Base-by-base conservation (phyloP, 1,140 invertebrate genomes). In the Pseudomyrmex concolor region DNA sequence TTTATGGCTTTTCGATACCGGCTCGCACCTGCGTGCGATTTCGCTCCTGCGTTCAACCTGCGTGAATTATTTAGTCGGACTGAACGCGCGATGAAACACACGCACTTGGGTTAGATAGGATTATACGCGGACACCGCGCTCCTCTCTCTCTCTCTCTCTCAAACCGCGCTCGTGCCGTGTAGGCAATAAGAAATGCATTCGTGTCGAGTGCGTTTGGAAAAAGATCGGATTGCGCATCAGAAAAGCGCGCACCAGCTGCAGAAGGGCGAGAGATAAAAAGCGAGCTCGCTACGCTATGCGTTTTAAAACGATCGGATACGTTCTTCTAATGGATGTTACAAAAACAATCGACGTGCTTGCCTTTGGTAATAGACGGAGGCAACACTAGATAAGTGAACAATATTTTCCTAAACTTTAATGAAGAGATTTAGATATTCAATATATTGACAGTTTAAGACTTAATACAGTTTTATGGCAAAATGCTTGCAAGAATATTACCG, bases 1-100 rank as follows among this genome's bases (percentile, higher is more conserved):
- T 84, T 86, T 86, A 86, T 86, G 74, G 82, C 67, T 86, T 86
- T 86, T 72, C 85, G 68, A 86, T 86, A 80, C 48, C 43, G 57
- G n/a, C 43, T 48, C 22, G 17, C 74, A 86, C 73, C 74, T 86
- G 77, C 66, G 55, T 74, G 66, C 22, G 81, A 84, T 77, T 77
- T 55, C 45, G 57, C 48, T 34, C 34, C 62, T 76, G 59, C 13
- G 48, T 71, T 54, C 63, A 43, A n/a, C 50, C 22, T 43, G 50
- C 48, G 43, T 62, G 63, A 48, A 83, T 71, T 73, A 85, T 85
- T 73, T 71, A 83, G 45, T 63, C 51, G 50, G 3, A 19, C 15
- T 2, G 34, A 50, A 25, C 2, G 62, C 17, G 51, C 70, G 43
- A 59, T 63, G 83, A 81, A 84, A 80, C 74, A 80, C 71, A 80